phyloP scores from a whole-genome alignment of 2,888 invertebrate genomes.

The Rotaria sp. region DNA sequence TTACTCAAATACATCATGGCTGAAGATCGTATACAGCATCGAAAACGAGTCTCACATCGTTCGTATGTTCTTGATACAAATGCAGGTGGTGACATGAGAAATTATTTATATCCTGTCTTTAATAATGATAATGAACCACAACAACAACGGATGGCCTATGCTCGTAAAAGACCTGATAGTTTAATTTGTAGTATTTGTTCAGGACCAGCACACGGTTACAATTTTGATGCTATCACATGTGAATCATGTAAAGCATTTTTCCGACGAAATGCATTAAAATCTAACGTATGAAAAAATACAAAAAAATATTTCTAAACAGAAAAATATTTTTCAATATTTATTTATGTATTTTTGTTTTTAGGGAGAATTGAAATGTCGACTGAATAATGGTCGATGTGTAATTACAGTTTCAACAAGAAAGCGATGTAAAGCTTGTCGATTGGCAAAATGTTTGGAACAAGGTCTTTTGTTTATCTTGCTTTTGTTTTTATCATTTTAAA shows the following conservation, averaged over 20 bases:
- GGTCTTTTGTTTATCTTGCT: not conserved
- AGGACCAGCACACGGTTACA: not conserved
- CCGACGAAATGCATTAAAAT: not conserved
- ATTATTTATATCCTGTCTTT: not conserved
- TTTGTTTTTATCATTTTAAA: not conserved
- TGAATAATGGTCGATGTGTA: not conserved
- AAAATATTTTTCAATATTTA: not conserved
- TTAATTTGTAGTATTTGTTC: not conserved
- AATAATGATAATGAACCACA: not conserved
- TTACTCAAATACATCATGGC: not conserved
- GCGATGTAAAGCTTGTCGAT: not conserved
- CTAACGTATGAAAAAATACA: not conserved
- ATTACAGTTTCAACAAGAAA: not conserved
- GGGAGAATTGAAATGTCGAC: not conserved
- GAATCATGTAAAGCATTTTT: slow-evolving; percentile 3
- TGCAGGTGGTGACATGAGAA: not conserved
- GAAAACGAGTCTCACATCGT: not conserved
- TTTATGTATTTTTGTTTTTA: not conserved
- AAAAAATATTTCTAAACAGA: too few relatives aligned
- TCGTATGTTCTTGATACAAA: not conserved
- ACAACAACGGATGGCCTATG: not conserved
- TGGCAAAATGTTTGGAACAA: not conserved
- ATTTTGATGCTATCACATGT: not conserved
- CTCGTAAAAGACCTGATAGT: not conserved
- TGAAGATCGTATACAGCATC: not conserved